These are phyloP conservation scores for Wasmannia auropunctata DNA, from an alignment of 1,140 invertebrate genomes.

Conservation along the genomic window DNA sequence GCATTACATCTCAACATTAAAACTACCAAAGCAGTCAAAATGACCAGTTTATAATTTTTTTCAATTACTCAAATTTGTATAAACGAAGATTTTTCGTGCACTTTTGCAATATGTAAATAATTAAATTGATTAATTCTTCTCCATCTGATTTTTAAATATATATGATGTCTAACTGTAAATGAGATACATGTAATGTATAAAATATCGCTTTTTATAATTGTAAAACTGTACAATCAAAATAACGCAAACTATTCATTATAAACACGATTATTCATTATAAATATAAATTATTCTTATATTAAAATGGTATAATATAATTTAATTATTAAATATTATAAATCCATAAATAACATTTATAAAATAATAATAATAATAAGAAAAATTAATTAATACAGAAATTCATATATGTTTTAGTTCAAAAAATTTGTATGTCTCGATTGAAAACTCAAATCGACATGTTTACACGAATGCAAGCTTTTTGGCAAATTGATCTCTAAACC, in stretches of 20 bases:
- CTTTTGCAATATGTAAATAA: neutral
- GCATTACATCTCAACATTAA: neutral
- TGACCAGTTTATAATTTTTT: neutral
- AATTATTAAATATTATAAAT: conserved; percentile 6
- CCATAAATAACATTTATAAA: neutral
- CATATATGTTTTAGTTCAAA: neutral
- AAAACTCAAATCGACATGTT: conserved; percentile 27
- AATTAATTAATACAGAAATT: neutral
- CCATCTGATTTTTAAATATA: neutral
- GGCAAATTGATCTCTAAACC: neutral
- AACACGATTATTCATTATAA: neutral
- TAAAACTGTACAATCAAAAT: neutral
- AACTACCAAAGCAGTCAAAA: neutral
- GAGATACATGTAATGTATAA: neutral
- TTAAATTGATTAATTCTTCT: neutral
- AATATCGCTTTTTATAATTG: neutral
- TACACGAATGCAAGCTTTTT: neutral
- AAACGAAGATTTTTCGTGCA: neutral
- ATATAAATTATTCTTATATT: neutral
- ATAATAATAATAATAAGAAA: neutral
- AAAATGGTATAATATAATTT: neutral
- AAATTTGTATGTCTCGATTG: neutral
- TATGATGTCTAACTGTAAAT: neutral
- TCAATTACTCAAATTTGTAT: neutral
- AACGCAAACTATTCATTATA: neutral